Evolutionary conservation across 2,797 vertebrate genomes (phyloP).

Genomic region (Tachyglossus aculeatus): DNA sequence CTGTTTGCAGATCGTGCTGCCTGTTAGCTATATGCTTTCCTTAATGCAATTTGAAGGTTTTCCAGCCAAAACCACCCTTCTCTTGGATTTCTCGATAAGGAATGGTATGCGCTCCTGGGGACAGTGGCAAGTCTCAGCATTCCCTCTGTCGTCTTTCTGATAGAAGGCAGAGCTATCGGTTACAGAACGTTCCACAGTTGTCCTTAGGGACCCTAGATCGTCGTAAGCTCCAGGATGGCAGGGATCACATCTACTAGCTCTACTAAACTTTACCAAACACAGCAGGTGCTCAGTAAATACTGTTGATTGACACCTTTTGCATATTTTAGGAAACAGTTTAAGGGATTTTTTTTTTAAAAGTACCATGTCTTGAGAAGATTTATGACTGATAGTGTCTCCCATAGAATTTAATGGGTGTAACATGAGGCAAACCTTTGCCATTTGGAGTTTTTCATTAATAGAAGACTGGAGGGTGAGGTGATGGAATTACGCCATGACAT

Average conservation of each 20-base stretch:
- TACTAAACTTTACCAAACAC: no score
- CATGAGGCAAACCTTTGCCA: neutral
- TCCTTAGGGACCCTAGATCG: neutral
- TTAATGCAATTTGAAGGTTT: no score
- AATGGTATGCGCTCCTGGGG: neutral
- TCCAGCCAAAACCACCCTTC: neutral
- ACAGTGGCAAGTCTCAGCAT: neutral
- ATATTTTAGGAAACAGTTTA: neutral
- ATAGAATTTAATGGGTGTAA: neutral
- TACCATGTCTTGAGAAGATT: neutral
- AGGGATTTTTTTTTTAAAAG: neutral
- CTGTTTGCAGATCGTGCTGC: conserved; percentile 68
- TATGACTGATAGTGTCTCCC: neutral
- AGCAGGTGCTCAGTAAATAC: no score
- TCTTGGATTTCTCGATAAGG: no score
- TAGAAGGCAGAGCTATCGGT: neutral
- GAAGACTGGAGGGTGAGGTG: neutral
- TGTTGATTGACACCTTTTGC: no score
- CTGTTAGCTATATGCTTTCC: conserved; percentile 68
- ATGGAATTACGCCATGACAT: neutral
- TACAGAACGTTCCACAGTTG: neutral
- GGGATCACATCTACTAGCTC: no score
- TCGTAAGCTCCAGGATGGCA: no score
- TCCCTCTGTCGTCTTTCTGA: neutral
- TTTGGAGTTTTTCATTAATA: neutral